These are phyloP conservation scores for Spea multiplicata DNA, from an alignment of 2,113 vertebrate genomes.

Conservation along the genomic window DNA sequence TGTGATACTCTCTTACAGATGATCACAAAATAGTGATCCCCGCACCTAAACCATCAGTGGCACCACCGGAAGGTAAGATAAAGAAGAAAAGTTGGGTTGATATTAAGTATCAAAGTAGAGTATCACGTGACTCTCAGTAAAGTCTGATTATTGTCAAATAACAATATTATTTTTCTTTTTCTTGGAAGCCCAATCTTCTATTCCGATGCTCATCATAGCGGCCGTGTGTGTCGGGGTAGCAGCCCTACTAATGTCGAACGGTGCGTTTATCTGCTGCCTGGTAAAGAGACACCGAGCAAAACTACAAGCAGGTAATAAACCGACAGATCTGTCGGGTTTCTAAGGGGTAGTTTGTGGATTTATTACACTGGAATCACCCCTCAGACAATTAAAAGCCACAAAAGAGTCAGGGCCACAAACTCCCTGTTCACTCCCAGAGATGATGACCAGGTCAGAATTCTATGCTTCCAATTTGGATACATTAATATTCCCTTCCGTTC, in stretches of 20 bases:
- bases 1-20: background rate
- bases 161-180: background rate
- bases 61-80: background rate
- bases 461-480: too few species aligned
- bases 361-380: too few species aligned
- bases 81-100: background rate
- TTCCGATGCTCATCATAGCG: conserved; percentile 47
- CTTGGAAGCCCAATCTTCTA: background rate
- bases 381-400: too few species aligned
- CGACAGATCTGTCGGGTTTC: too few species aligned
- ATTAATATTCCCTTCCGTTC: too few species aligned
- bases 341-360: too few species aligned
- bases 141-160: too few species aligned
- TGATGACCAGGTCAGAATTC: too few species aligned
- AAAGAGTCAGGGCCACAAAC: too few species aligned
- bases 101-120: too few species aligned
- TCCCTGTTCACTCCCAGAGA: too few species aligned
- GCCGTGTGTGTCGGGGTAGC: conserved; percentile 61
- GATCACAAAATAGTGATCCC: background rate
- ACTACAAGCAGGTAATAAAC: conserved; percentile 20
- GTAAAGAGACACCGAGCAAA: conserved; percentile 41
- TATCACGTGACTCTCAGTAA: too few species aligned
- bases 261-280: conserved; percentile 64
- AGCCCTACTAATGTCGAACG: conserved; percentile 63
- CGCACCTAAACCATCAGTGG: background rate